Evolutionary conservation across 2,113 vertebrate genomes (phyloP).

Genomic region (Sula dactylatra): DNA sequence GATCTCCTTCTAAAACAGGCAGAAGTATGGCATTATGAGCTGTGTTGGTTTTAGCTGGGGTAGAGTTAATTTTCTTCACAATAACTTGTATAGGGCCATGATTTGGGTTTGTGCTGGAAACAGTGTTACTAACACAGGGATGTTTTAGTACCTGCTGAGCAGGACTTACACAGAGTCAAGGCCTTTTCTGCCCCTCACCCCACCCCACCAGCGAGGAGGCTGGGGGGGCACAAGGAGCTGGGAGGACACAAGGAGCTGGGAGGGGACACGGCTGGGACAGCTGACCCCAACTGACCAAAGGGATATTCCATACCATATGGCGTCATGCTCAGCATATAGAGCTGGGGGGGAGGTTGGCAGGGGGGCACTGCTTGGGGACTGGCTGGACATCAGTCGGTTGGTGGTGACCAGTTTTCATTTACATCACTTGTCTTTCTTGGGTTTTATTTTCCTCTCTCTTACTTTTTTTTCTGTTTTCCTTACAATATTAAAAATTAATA

Average conservation of each 20-base stretch:
- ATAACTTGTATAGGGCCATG: accelerated
- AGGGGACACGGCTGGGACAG: background rate
- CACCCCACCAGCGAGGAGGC: accelerated
- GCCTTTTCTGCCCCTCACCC: background rate
- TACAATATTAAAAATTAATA: background rate
- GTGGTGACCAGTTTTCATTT: background rate
- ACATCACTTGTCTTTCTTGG: background rate
- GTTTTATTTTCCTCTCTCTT: background rate
- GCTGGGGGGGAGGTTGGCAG: too few relatives aligned
- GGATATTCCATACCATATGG: too few relatives aligned
- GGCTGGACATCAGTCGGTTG: accelerated
- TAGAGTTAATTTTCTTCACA: background rate
- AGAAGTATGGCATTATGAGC: background rate
- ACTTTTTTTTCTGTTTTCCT: background rate
- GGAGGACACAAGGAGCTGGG: background rate
- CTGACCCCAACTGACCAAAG: too few relatives aligned
- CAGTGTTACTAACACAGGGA: background rate
- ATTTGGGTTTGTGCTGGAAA: background rate
- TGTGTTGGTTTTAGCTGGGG: background rate
- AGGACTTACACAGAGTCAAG: background rate
- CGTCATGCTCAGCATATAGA: too few relatives aligned
- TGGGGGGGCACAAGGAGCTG: background rate
- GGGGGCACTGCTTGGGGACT: accelerated
- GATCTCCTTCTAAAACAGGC: background rate
- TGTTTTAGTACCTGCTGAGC: background rate